These are phyloP conservation scores for Diorhabda elongata DNA, from an alignment of 1,140 invertebrate species.

Conservation along the genomic window DNA sequence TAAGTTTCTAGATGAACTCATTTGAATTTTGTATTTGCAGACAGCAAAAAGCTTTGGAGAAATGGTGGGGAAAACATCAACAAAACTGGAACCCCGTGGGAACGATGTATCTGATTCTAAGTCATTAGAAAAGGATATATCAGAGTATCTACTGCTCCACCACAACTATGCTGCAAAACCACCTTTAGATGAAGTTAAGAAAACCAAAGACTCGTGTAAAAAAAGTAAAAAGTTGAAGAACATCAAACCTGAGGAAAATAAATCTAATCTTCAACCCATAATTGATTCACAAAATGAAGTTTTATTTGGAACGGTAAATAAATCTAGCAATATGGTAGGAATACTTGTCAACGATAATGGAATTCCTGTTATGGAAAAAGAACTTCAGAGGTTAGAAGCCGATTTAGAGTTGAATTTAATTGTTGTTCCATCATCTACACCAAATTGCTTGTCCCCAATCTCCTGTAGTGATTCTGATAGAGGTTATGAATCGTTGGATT, in stretches of 20 bases:
- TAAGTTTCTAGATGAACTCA: not conserved
- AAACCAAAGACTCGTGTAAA: conserved; percentile 16
- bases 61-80: conserved; percentile 76
- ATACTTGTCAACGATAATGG: conserved; percentile 64
- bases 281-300: conserved; percentile 35
- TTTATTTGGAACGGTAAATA: conserved; percentile 64
- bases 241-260: conserved; percentile 32
- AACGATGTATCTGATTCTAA: conserved; percentile 42
- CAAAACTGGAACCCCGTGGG: conserved; percentile 74
- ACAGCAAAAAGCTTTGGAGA: conserved; percentile 45
- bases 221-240: conserved; percentile 40
- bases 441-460: conserved; percentile 16
- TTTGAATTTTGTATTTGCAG: conserved; percentile 29
- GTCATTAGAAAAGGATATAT: conserved; percentile 34
- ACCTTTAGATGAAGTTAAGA: conserved; percentile 16
- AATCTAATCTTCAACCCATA: not conserved
- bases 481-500: conserved; percentile 46
- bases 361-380: conserved; percentile 49
- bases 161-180: conserved; percentile 44
- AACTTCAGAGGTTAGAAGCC: not conserved
- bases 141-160: conserved; percentile 41
- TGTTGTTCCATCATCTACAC: not conserved
- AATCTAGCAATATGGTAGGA: conserved; percentile 66
- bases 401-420: not conserved
- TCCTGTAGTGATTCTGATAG: conserved; percentile 37